Base-by-base conservation (phyloP, 2,888 invertebrate genomes). In the Megaustenia siamemsis region DNA sequence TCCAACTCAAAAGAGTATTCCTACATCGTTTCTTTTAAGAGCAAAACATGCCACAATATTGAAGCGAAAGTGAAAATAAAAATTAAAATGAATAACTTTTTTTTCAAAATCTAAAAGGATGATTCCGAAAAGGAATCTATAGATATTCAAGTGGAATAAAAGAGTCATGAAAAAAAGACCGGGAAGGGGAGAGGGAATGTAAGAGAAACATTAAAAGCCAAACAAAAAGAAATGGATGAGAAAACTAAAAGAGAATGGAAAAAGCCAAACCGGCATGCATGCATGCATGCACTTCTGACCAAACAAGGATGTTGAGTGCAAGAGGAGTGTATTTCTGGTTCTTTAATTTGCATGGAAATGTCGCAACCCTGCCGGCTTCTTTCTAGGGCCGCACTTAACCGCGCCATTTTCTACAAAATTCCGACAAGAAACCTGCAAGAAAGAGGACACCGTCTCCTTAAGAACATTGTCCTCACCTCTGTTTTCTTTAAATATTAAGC, bases 261-360 rank as follows among this genome's bases (percentile, higher is more conserved):
- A 45, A 73, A 32, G n/a, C 32, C 49, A n/a, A 68, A 10, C 71
- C 12, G 43, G 71, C 71, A 68, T 35, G 68, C 69, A 66, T 66
- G 66, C 71, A 71, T 71, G 71, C 71, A 28, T 73, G 73, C 73
- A 73, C 73, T 73, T 73, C 73, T 73, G 73, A 49, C 73, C 73
- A 73, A 73, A 73, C 28, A 73, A 73, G 73, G 73, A 73, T 32
- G 73, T 5, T 73, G 32, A 45, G 49, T 49, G 73, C 73, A 73
- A 49, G 49, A 73, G 32, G 49, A 32, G 28, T 45, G 73, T 73
- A 73, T 73, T 28, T 45, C 45, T 8, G 32, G 32, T 73, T 73
- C 73, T 73, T 49, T 28, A 45, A 73, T 73, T 73, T 73, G 49
- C 73, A 73, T 73, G 73, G 73, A 49, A 45, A 73, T 73, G 73